Evolutionary conservation across 2,888 invertebrate genomes (phyloP).

Genomic region (Trissoscelio sp.): DNA sequence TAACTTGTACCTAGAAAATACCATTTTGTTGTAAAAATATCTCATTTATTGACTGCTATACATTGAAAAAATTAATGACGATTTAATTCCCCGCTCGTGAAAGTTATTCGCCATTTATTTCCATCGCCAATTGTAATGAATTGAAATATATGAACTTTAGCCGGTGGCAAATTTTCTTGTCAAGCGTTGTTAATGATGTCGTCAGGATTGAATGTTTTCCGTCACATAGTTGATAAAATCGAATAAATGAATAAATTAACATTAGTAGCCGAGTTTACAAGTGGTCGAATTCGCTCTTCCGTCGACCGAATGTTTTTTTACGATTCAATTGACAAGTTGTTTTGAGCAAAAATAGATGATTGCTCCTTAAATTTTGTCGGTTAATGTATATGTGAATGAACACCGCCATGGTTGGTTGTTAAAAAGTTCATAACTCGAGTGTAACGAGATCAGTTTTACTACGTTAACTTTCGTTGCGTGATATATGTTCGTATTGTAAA

Average conservation of each 20-base stretch:
- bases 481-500: not conserved
- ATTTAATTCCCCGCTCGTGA: slow-evolving; percentile 13
- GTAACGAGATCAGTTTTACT: not conserved
- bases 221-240: not conserved
- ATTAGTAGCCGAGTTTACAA: not conserved
- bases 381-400: not conserved
- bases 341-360: not conserved
- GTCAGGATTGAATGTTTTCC: slow-evolving; percentile 21
- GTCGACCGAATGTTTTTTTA: not conserved
- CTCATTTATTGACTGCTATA: too few relatives aligned
- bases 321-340: not conserved
- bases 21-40: too few relatives aligned
- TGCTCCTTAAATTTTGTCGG: not conserved
- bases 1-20: too few relatives aligned
- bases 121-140: slow-evolving; percentile 22
- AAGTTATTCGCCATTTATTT: slow-evolving; percentile 17
- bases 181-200: slow-evolving; percentile 15
- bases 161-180: slow-evolving; percentile 43
- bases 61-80: slow-evolving; percentile 1
- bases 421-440: not conserved
- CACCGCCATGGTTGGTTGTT: not conserved
- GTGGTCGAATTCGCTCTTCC: not conserved
- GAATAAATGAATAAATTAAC: slow-evolving; percentile 5
- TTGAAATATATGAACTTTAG: slow-evolving; percentile 34
- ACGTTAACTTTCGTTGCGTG: not conserved